Percentiles rank a stretch among this genome's conserved stretches.
These are phyloP conservation scores for Ips typographus DNA, from an alignment of 1,140 invertebrate species.

Conservation along the genomic window DNA sequence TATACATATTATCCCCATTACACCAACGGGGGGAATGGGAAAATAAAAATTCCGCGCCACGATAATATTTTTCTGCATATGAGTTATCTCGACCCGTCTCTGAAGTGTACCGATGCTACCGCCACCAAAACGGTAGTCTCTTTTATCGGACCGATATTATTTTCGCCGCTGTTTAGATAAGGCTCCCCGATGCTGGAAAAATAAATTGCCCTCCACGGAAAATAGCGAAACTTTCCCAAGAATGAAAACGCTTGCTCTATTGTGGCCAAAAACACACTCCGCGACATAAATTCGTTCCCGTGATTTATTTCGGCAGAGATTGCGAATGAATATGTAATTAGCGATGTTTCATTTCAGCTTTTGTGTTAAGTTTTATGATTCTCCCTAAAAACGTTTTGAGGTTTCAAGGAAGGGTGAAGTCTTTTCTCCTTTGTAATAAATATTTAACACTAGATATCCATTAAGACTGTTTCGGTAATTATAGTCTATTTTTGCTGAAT, in stretches of 20 bases:
- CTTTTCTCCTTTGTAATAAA: too few species aligned
- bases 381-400: neutral
- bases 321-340: conserved; percentile 35
- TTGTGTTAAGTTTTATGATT: conserved; percentile 17
- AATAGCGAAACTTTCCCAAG: conserved; percentile 53
- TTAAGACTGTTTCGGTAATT: too few species aligned
- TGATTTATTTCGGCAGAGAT: conserved; percentile 30
- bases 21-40: conserved; percentile 13
- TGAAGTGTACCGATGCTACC: conserved; percentile 49
- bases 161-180: conserved; percentile 55
- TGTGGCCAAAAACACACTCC: conserved; percentile 40
- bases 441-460: too few species aligned
- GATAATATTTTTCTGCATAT: conserved; percentile 47
- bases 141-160: conserved; percentile 54
- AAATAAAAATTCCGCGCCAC: conserved; percentile 35
- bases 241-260: conserved; percentile 46
- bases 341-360: conserved; percentile 28
- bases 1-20: conserved; percentile 34
- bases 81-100: conserved; percentile 44
- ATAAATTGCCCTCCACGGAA: conserved; percentile 54
- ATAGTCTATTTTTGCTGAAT: too few species aligned
- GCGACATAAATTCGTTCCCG: conserved; percentile 31
- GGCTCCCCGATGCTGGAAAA: conserved; percentile 51
- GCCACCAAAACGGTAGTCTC: conserved; percentile 42
- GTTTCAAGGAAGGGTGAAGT: too few species aligned